A percentile compares a stretch with the other conserved stretches of the same genome.
Evolutionary conservation across 2,113 vertebrate species (phyloP).

Genomic region (Pangasianodon gigas): DNA sequence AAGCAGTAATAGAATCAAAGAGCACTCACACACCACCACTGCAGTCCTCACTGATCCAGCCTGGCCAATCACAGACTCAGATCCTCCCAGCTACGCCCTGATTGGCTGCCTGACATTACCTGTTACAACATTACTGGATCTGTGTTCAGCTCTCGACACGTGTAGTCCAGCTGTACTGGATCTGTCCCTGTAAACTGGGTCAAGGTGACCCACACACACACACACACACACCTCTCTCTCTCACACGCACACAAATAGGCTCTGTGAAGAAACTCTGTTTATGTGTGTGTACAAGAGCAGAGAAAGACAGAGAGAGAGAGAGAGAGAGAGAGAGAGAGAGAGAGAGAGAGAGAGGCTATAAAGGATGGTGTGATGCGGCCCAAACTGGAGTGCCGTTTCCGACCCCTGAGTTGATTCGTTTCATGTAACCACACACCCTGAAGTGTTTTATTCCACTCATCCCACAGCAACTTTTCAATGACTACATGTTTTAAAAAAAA

Average conservation of each 20-base stretch:
- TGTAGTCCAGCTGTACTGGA: slow-evolving; percentile 44
- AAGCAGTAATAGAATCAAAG: slow-evolving; percentile 50
- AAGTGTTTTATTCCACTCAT: background rate
- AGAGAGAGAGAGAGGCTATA: background rate
- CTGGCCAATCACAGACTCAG: slow-evolving; percentile 45
- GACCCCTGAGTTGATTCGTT: background rate
- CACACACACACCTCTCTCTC: background rate
- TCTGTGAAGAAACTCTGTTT: slow-evolving; percentile 41
- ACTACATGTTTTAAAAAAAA: background rate
- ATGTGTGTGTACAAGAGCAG: background rate
- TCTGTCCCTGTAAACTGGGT: slow-evolving; percentile 61
- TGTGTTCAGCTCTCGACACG: slow-evolving; percentile 30
- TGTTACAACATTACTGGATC: slow-evolving; percentile 52
- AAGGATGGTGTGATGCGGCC: background rate
- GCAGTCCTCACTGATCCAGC: slow-evolving; percentile 44
- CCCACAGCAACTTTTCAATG: background rate
- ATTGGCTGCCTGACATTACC: slow-evolving; percentile 60
- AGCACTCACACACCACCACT: slow-evolving; percentile 43
- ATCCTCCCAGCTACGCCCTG: slow-evolving; percentile 46
- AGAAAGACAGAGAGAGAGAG: background rate
- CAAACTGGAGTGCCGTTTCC: background rate
- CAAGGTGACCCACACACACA: slow-evolving; percentile 64
- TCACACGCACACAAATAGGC: slow-evolving; percentile 26
- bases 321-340: background rate
- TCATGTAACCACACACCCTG: background rate